phyloP scores from a whole-genome alignment of 30 jellyfish, hydroid and myxozoan species.

The Hydra vulgaris region DNA sequence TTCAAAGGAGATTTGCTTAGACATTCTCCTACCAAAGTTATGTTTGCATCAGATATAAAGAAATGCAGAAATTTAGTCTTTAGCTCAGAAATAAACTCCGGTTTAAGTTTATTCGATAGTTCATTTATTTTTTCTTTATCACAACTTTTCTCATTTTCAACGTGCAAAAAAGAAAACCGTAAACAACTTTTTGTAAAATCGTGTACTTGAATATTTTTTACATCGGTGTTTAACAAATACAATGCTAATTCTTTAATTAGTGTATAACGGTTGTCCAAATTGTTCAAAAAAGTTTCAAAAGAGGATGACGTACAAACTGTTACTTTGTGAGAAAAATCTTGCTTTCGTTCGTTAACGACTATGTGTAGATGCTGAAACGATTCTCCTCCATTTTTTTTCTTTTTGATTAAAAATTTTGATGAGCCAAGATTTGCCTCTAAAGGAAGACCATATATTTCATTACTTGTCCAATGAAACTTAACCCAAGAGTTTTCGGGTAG shows the following conservation, averaged over 20 bases:
- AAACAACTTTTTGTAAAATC: constrained; percentile 42
- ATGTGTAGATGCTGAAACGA: constrained; percentile 20
- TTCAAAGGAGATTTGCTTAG: constrained; percentile 22
- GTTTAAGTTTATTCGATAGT: constrained; percentile 24
- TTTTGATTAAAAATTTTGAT: constrained; percentile 36
- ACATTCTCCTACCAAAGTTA: constrained; percentile 46
- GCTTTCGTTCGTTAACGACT: constrained; percentile 22
- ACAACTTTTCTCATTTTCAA: constrained; percentile 46
- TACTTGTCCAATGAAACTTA: constrained; percentile 38
- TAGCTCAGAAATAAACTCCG: constrained; percentile 13
- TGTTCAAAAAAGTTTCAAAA: constrained; percentile 36
- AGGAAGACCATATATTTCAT: constrained; percentile 70
- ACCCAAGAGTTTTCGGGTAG: constrained; percentile 66
- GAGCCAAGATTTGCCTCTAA: constrained; percentile 51
- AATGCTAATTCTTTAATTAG: constrained; percentile 40
- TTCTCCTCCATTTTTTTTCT: constrained; percentile 42
- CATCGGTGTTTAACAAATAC: constrained; percentile 29
- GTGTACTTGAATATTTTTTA: constrained; percentile 41
- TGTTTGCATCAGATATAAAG: constrained; percentile 22
- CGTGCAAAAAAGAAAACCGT: constrained; percentile 38
- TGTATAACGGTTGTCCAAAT: constrained; percentile 49
- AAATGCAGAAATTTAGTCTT: constrained; percentile 46
- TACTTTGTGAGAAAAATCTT: constrained; percentile 39
- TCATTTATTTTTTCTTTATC: constrained; percentile 34
- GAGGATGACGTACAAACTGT: constrained; percentile 50